Conservation (phyloP, 2,888 invertebrate genomes). For the Clunio marinus region DNA sequence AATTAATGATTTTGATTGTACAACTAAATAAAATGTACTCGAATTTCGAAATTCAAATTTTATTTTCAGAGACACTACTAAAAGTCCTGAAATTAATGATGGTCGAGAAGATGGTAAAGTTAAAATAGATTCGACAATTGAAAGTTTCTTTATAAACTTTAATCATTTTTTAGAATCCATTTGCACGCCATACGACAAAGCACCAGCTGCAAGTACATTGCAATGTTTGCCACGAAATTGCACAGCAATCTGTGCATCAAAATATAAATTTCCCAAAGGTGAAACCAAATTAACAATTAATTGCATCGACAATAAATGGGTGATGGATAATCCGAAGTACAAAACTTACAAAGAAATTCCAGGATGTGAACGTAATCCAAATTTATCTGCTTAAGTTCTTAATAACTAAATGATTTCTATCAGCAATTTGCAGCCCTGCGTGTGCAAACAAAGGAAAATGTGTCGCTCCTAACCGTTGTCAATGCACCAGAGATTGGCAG, state of each 20-base stretch:
- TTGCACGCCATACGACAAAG: no score
- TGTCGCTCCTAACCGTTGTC: slow-evolving; percentile 66
- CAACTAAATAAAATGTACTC: no score
- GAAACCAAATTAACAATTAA: slow-evolving; percentile 50
- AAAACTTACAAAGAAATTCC: slow-evolving; percentile 53
- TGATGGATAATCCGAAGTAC: slow-evolving; percentile 51
- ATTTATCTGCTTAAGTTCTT: slow-evolving; percentile 26
- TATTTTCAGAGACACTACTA: no score
- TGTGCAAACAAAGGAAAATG: slow-evolving; percentile 82
- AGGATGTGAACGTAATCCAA: slow-evolving; percentile 59
- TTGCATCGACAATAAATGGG: slow-evolving; percentile 55
- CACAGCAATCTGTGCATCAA: slow-evolving; percentile 52
- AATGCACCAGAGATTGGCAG: slow-evolving; percentile 67
- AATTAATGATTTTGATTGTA: no score
- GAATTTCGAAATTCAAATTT: no score
- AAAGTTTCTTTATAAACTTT: no score
- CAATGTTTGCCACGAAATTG: slow-evolving; percentile 51
- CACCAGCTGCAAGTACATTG: slow-evolving; percentile 47
- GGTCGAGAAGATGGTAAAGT: no score
- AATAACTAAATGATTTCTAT: slow-evolving; percentile 41
- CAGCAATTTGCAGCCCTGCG: slow-evolving; percentile 68
- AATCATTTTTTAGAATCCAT: no score
- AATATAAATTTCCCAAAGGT: slow-evolving; percentile 57
- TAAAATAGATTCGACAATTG: no score
- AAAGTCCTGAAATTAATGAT: no score